phyloP scores from a whole-genome alignment of 2,888 invertebrate genomes.

The Leuctra nigra region DNA sequence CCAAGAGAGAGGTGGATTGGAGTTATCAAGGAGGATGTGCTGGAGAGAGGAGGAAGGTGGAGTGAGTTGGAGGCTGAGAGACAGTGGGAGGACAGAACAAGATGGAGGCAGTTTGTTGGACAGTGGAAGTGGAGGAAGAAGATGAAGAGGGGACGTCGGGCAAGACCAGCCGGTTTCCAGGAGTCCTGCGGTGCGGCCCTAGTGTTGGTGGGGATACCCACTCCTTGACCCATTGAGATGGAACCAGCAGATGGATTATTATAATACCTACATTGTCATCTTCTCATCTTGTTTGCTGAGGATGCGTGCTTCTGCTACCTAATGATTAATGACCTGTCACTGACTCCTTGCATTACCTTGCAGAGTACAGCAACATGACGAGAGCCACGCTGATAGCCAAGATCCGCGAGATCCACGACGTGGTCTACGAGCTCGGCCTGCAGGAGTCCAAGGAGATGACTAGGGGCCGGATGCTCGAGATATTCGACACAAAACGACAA shows the following conservation, averaged over 20 bases:
- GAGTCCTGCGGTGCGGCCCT: no score
- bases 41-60: no score
- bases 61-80: no score
- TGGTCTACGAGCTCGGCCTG: conserved; percentile 88
- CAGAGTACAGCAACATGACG: conserved; percentile 44
- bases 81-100: no score
- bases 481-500: conserved; percentile 30
- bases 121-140: no score
- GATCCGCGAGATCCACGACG: conserved; percentile 88
- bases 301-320: not conserved
- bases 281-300: no score
- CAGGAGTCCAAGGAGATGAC: conserved; percentile 97
- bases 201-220: no score
- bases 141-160: no score
- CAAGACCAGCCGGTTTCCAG: no score
- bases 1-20: no score
- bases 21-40: no score
- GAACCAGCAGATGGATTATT: not conserved
- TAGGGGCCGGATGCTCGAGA: conserved; percentile 87
- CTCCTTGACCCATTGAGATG: not conserved
- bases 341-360: not conserved
- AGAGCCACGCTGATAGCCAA: conserved; percentile 83
- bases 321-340: not conserved
- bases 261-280: not conserved
- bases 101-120: no score